A percentile compares a stretch with the other conserved stretches of the same genome.
Evolutionary conservation across 2,113 vertebrate species (phyloP).

Genomic region (Boulengeromyrus knoepffleri): DNA sequence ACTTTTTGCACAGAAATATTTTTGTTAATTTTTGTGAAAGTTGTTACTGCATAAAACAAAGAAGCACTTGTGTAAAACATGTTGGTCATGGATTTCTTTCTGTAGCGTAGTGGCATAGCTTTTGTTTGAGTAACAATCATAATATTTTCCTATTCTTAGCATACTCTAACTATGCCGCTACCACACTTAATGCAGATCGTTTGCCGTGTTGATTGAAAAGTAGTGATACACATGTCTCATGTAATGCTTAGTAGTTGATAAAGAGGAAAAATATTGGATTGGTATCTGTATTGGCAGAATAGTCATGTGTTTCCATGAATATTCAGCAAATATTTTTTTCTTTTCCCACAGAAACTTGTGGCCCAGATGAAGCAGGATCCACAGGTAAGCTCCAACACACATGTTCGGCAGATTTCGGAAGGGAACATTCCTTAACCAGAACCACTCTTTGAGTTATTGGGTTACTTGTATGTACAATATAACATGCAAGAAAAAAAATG

Average conservation of each 20-base stretch:
- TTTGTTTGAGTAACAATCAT: background rate
- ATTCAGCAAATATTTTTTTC: conserved; percentile 27
- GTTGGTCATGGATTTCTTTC: background rate
- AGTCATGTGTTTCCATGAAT: background rate
- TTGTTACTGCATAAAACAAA: background rate
- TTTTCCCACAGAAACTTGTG: conserved; percentile 82
- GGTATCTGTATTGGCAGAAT: background rate
- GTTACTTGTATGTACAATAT: background rate
- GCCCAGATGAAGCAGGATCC: conserved; percentile 99
- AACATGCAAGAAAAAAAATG: background rate
- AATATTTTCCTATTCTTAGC: background rate
- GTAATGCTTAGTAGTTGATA: background rate
- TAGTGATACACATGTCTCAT: background rate
- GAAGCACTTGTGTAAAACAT: background rate
- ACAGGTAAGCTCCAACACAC: conserved; percentile 68
- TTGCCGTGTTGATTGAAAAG: background rate
- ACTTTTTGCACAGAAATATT: background rate
- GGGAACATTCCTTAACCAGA: background rate
- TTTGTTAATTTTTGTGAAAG: background rate
- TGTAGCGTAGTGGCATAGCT: background rate
- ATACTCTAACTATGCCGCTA: background rate
- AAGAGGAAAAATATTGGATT: background rate
- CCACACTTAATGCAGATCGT: background rate
- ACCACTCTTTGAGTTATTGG: background rate
- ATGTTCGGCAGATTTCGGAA: background rate